phyloP scores from a whole-genome alignment of 2,113 vertebrate genomes.

The Pygoscelis antarcticus region DNA sequence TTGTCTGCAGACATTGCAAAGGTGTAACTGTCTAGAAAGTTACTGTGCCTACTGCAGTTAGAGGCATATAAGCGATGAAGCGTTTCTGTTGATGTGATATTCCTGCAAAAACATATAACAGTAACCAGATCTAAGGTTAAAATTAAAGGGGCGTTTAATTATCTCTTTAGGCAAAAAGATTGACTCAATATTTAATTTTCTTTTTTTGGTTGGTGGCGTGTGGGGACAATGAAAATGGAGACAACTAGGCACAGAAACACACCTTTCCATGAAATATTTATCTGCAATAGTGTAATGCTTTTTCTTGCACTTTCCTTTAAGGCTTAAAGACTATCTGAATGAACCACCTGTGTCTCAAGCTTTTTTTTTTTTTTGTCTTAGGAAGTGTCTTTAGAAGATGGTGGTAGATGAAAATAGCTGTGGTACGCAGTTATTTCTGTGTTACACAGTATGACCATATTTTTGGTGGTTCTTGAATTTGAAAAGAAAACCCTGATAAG shows the following conservation, averaged over 20 bases:
- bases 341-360: not conserved
- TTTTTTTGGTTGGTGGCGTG: not conserved
- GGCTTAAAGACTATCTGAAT: not conserved
- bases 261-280: not conserved
- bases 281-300: not conserved
- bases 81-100: not conserved
- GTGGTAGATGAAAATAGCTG: not conserved
- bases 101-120: not conserved
- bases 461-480: not conserved
- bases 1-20: not conserved
- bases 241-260: not conserved
- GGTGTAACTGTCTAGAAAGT: not conserved
- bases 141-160: not conserved
- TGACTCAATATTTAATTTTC: not conserved
- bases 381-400: not conserved
- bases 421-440: not conserved
- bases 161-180: not conserved
- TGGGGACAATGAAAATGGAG: not conserved
- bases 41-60: not conserved
- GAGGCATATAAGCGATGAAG: not conserved
- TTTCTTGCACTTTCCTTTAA: not conserved
- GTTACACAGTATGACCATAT: not conserved
- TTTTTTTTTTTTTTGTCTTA: not conserved
- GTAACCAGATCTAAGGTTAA: not conserved
- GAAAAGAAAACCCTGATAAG: not conserved